Percentiles rank a stretch among this genome's conserved stretches.
These are phyloP conservation scores for Microctonus aethiopoides DNA, from an alignment of 2,888 invertebrate genomes.

Conservation along the genomic window DNA sequence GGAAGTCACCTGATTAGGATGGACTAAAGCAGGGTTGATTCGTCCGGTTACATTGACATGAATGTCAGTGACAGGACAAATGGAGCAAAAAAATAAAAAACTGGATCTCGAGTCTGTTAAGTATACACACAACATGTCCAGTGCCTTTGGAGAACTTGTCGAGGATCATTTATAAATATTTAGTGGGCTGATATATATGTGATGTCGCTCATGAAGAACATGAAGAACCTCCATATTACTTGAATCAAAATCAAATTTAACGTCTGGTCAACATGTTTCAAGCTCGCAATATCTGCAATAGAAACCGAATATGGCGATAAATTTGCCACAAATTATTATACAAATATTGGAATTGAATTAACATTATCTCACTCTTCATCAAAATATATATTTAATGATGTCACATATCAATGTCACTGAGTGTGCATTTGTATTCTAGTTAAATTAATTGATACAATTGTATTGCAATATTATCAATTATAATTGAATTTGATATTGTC, in stretches of 20 bases:
- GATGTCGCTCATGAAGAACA: background rate
- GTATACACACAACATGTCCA: background rate
- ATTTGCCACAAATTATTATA: background rate
- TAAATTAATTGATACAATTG: background rate
- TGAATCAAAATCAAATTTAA: background rate
- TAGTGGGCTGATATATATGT: background rate
- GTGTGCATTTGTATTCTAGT: conserved; percentile 1
- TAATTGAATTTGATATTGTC: conserved; percentile 1
- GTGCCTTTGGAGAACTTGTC: background rate
- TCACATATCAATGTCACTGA: background rate
- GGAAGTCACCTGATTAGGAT: too few species aligned
- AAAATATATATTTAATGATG: conserved; percentile 1
- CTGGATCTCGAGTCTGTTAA: background rate
- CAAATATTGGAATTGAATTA: background rate
- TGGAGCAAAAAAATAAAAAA: background rate
- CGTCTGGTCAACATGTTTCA: background rate
- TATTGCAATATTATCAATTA: conserved; percentile 5
- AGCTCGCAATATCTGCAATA: background rate
- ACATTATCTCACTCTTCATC: background rate
- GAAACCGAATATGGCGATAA: background rate
- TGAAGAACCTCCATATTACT: background rate
- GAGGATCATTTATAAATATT: background rate
- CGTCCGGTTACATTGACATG: too few species aligned
- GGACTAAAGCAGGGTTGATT: too few species aligned
- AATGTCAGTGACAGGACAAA: background rate